Conservation (phyloP, 2,797 vertebrate genomes). For the Channallabes apus region DNA sequence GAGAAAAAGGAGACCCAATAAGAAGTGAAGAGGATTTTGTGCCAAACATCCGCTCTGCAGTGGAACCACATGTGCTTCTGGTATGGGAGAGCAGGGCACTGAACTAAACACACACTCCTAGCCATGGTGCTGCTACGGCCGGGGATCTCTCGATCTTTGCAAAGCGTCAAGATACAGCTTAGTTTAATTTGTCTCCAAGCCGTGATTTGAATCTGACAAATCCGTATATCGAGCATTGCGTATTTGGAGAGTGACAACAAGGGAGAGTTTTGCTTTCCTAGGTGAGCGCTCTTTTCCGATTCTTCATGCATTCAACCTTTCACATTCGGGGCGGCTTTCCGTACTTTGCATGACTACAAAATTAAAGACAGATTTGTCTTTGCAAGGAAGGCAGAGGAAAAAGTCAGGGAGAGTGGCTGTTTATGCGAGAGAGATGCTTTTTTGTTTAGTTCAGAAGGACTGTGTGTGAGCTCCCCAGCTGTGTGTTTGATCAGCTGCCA, state of each 20-base stretch:
- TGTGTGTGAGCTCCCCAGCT: slow-evolving; percentile 43
- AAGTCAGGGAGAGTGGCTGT: slow-evolving; percentile 24
- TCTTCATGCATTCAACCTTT: slow-evolving; percentile 3
- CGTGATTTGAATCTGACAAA: slow-evolving; percentile 41
- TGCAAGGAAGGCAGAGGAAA: slow-evolving; percentile 17
- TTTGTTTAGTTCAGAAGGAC: slow-evolving; percentile 47
- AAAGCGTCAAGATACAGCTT: slow-evolving; percentile 38
- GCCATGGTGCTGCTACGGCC: slow-evolving; percentile 51
- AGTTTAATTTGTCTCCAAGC: slow-evolving; percentile 26
- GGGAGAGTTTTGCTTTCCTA: slow-evolving; percentile 4
- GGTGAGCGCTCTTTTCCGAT: slow-evolving; percentile 43
- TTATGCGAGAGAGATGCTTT: slow-evolving; percentile 44
- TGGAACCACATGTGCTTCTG: slow-evolving; percentile 69
- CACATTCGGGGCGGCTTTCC: slow-evolving; percentile 11
- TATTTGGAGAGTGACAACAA: slow-evolving; percentile 17
- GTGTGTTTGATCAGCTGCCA: slow-evolving; percentile 60
- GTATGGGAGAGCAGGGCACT: slow-evolving; percentile 63
- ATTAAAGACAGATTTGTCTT: slow-evolving; percentile 47
- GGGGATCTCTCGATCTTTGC: slow-evolving; percentile 43
- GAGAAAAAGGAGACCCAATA: slow-evolving; percentile 47
- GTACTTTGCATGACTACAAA: slow-evolving; percentile 37
- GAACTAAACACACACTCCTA: slow-evolving; percentile 34
- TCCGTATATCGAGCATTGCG: not conserved
- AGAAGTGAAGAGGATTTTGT: slow-evolving; percentile 50
- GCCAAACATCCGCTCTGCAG: slow-evolving; percentile 61